A percentile compares a stretch with the other conserved stretches of the same genome.
phyloP scores from a whole-genome alignment of 2,113 vertebrate genomes.

The Tangachromis dhanisi region DNA sequence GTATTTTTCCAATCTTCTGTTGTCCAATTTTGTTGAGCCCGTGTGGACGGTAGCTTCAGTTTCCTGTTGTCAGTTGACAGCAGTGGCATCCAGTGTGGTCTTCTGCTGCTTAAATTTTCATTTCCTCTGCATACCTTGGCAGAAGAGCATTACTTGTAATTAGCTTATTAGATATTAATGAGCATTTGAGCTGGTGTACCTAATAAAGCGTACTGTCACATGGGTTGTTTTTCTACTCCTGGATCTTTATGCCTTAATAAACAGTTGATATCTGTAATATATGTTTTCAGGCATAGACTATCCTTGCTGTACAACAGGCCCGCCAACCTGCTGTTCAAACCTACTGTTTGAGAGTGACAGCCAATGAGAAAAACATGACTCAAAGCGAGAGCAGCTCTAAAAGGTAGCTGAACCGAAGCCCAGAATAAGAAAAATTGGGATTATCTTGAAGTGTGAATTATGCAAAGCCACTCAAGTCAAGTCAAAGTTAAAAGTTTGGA shows the following conservation, averaged over 20 bases:
- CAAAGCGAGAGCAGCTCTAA: not conserved
- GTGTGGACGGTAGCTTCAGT: rapidly evolving
- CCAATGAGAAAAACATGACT: not conserved
- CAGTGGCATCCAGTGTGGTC: not conserved
- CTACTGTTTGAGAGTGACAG: not conserved
- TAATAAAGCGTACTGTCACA: not conserved
- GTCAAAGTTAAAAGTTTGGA: not conserved
- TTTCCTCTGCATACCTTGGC: not conserved
- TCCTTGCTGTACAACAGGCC: not conserved
- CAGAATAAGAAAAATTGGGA: not conserved
- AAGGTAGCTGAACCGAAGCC: not conserved
- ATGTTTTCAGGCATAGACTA: not conserved
- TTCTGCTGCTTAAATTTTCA: not conserved
- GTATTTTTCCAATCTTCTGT: not conserved
- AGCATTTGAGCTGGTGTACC: not conserved
- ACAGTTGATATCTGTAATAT: not conserved
- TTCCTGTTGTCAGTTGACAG: not conserved
- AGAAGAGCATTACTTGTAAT: not conserved
- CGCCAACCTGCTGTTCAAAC: not conserved
- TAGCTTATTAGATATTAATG: not conserved
- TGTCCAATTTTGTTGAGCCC: not conserved
- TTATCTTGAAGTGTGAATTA: not conserved
- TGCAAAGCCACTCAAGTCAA: not conserved
- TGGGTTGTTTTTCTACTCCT: not conserved
- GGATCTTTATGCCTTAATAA: not conserved